Evolutionary conservation across 2,888 invertebrate species (phyloP), one percentile per base, ranked within the genome.

Genomic region (Macrosoma leucophasiata): DNA sequence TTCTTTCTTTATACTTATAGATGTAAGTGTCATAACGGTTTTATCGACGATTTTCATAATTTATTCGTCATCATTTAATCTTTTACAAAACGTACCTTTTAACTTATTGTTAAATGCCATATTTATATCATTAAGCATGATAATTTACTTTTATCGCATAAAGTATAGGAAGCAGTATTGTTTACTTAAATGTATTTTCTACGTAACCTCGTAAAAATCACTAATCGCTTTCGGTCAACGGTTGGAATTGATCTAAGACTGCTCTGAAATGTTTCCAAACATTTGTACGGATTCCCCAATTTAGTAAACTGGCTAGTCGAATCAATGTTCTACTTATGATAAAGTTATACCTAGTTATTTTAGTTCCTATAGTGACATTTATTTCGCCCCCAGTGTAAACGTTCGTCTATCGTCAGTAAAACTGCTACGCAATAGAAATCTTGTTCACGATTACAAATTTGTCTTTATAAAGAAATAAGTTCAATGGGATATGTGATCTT

Each of bases 161-260:
- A 33, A 22, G 40, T 35, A 36, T 42, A 44, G 43, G 40, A 38
- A 30, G 40, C 46, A 41, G 30, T 39, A 31, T 43, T 45, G 33
- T 50, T 38, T 50, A 50, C 43, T 43, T 45, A 51, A 55, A 55
- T 60, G 58, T 50, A 52, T 55, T 62, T 57, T 58, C 44, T 58
- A 49, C 33, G 33, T n/a, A 27, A 22, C 24, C 70, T 70, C 69
- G 66, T 62, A 48, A 50, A 54, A 49, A 54, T 21, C 31, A 43
- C 38, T 39, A 35, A 46, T 45, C 36, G 43, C 53, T 47, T 30
- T 44, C 37, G 43, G n/a, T 65, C 51, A 66, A 65, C 60, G 50
- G 51, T 75, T 72, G 82, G 82, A 84, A 82, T 84, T 84, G 82
- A 82, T 71, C 55, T 60, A 81, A 82, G 82, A 82, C 82, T 84